Base-by-base conservation (phyloP, 2,113 vertebrate species). In the Erpornis zantholeuca region DNA sequence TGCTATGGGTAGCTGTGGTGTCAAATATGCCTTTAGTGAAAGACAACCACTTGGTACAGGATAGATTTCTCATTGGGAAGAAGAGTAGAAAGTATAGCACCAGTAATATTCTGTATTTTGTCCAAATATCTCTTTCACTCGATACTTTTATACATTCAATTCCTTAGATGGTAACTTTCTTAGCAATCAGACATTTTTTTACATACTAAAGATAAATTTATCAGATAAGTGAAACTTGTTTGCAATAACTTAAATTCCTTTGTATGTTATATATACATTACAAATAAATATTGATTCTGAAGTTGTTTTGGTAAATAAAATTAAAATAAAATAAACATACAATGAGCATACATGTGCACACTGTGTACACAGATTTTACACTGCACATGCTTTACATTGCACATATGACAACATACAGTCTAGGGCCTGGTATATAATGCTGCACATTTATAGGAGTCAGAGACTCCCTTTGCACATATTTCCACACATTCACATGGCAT, bases 381-480 rank as follows among this genome's bases (percentile, higher is more conserved):
- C 11, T 11, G 25, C 20, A n/a, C 31, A 24, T 4, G 5, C 17
- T 40, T 1, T 24, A 11, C 27, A 15, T 11, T 13, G 11, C 8
- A 33, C 2, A 4, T 8, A 9, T 2, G 40, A 15, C 0, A 40
- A 27, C 4, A 19, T 2, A 28, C 38, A 17, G 11, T 3, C 29
- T 35, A 33, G 29, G 22, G 11, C 36, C 29, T 33, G 33, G 16
- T 11, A 36, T 15, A 11, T 2, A 22, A 57, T 3, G 6, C 33
- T 53, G n/a, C 28, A 56, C 16, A 27, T 45, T 54, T 50, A 35
- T 1, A 49, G 53, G 44, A 42, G 33, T 11, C 49, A 61, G 42
- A 57, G 47, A 16, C 15, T 22, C 24, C 57, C 40, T 84, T 71
- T 54, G n/a, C 28, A 50, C 13, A 4, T 24, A 10, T 1, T 54